These are phyloP conservation scores for Xiphophorus maculatus DNA, from an alignment of 2,113 vertebrate genomes.

Conservation along the genomic window DNA sequence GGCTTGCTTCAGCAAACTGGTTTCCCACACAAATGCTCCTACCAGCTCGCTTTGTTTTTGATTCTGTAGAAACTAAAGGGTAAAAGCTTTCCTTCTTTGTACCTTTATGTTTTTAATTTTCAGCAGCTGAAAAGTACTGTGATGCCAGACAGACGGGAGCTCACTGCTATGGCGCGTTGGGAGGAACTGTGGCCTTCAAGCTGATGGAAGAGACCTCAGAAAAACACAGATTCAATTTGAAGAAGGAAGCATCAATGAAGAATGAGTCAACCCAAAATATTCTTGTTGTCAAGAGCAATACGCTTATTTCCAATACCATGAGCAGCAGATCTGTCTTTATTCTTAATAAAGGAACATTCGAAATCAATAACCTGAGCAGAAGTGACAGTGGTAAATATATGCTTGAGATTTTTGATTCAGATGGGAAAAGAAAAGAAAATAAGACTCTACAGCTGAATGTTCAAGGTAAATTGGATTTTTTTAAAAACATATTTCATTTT, in stretches of 20 bases:
- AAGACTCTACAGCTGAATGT: slow-evolving; percentile 16
- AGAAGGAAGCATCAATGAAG: background rate
- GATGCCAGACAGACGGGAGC: slow-evolving; percentile 28
- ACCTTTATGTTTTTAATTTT: background rate
- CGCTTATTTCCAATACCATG: accelerated
- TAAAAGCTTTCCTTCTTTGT: background rate
- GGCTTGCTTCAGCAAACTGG: background rate
- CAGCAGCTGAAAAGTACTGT: slow-evolving; percentile 50
- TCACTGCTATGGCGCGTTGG: slow-evolving; percentile 55
- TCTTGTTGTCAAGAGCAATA: accelerated
- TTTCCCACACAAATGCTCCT: background rate
- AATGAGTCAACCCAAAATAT: background rate
- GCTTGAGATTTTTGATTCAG: accelerated
- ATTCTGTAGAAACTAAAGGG: background rate
- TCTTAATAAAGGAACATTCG: slow-evolving; percentile 32
- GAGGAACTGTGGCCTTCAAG: slow-evolving; percentile 45
- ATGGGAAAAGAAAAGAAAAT: accelerated
- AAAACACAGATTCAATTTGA: background rate
- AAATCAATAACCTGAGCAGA: slow-evolving; percentile 20
- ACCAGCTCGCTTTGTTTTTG: background rate
- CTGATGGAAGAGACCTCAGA: slow-evolving; percentile 22
- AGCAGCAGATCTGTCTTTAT: slow-evolving; percentile 11
- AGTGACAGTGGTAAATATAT: slow-evolving; percentile 35
- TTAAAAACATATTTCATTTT: background rate
- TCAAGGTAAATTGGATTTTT: slow-evolving; percentile 43